A percentile compares a stretch with the other conserved stretches of the same genome.
Evolutionary conservation across 2,888 invertebrate genomes (phyloP).

Genomic region (Nomada hirtipes): DNA sequence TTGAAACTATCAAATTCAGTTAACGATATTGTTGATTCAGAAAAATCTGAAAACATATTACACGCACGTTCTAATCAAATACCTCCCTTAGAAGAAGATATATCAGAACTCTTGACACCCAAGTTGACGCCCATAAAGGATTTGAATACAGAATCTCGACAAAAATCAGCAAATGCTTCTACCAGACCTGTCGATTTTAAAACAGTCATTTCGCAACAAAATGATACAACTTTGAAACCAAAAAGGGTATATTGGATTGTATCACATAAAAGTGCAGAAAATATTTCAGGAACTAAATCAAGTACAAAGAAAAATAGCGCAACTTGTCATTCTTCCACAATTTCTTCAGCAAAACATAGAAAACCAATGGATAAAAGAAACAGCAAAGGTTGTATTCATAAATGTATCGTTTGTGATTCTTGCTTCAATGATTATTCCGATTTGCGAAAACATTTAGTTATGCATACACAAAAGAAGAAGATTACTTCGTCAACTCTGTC

Average conservation of each 20-base stretch:
- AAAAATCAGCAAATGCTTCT: neutral
- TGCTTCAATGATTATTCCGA: slow-evolving; percentile 25
- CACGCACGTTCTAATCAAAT: neutral
- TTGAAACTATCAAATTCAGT: neutral
- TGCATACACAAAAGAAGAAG: slow-evolving; percentile 16
- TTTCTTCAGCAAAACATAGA: neutral
- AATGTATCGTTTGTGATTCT: slow-evolving; percentile 53
- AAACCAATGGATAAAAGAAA: slow-evolving; percentile 20
- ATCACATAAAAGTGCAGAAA: neutral
- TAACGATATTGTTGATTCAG: neutral
- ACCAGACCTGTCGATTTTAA: neutral
- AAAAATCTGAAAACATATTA: neutral
- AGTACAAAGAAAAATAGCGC: neutral
- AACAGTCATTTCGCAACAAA: neutral
- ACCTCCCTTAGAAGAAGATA: neutral
- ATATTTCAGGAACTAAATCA: neutral
- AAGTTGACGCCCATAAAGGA: neutral
- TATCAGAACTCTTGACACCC: neutral
- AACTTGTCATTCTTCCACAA: neutral
- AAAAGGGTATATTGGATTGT: neutral
- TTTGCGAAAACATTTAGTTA: slow-evolving; percentile 49
- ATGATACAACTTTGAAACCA: neutral
- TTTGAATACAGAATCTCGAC: neutral
- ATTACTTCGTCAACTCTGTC: neutral
- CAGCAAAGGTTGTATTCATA: neutral